Percentiles rank a stretch among this genome's conserved stretches.
Conservation (phyloP, 1,140 invertebrate species). For the Calephelis virginiensis region DNA sequence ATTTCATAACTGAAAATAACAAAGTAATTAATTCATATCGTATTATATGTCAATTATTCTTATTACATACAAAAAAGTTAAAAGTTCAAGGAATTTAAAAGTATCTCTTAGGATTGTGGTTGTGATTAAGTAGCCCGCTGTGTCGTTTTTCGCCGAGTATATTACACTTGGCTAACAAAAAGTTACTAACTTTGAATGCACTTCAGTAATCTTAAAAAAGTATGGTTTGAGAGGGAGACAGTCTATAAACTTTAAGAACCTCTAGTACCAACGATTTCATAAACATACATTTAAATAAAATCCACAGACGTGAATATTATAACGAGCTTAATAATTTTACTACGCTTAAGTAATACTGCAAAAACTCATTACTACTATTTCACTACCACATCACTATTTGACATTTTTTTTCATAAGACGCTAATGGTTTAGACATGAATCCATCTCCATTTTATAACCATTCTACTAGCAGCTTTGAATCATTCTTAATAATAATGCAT, state of each 20-base stretch:
- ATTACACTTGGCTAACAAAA: constrained; percentile 15
- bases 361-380: too few relatives aligned
- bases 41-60: too few relatives aligned
- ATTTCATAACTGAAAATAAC: too few relatives aligned
- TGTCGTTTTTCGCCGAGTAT: constrained; percentile 9
- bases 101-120: constrained; percentile 9
- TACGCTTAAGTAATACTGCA: too few relatives aligned
- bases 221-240: constrained; percentile 4
- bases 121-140: constrained; percentile 8
- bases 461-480: too few relatives aligned
- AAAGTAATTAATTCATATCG: too few relatives aligned
- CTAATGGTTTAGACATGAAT: too few relatives aligned
- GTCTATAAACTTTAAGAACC: background rate
- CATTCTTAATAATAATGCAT: too few relatives aligned
- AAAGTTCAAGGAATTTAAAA: constrained; percentile 2
- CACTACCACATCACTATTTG: too few relatives aligned
- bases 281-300: background rate
- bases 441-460: too few relatives aligned
- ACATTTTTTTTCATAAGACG: too few relatives aligned
- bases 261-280: background rate
- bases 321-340: background rate
- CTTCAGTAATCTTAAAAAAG: constrained; percentile 16
- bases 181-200: constrained; percentile 15
- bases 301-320: background rate
- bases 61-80: background rate